phyloP scores from a whole-genome alignment of 2,797 vertebrate genomes.

The Craterocephalus amniculus region DNA sequence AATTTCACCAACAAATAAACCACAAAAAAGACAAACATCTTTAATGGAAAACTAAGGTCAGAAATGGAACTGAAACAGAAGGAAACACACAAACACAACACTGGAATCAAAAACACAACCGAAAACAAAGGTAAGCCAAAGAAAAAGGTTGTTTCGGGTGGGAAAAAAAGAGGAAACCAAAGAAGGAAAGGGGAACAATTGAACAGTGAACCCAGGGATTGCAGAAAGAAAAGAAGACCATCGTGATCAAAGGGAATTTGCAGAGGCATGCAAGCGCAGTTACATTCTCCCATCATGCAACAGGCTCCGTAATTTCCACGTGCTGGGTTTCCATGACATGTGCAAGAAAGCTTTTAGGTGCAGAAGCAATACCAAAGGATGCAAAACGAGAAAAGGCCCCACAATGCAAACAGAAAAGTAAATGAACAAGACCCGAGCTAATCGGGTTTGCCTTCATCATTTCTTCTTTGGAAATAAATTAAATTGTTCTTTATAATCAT shows the following conservation, averaged over 20 bases:
- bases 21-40: slow-evolving; percentile 66
- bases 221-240: slow-evolving; percentile 71
- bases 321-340: slow-evolving; percentile 93
- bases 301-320: slow-evolving; percentile 87
- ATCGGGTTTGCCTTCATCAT: slow-evolving; percentile 89
- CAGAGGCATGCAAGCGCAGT: slow-evolving; percentile 92
- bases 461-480: slow-evolving; percentile 80
- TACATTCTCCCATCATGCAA: slow-evolving; percentile 99
- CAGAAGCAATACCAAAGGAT: slow-evolving; percentile 98
- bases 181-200: slow-evolving; percentile 53
- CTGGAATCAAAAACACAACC: slow-evolving; percentile 63
- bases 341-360: slow-evolving; percentile 90
- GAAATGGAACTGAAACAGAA: slow-evolving; percentile 67
- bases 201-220: slow-evolving; percentile 67
- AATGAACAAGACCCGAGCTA: slow-evolving; percentile 86
- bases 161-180: slow-evolving; percentile 63
- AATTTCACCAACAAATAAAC: slow-evolving; percentile 72
- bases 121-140: slow-evolving; percentile 66
- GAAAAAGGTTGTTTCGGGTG: slow-evolving; percentile 53
- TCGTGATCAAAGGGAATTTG: slow-evolving; percentile 73
- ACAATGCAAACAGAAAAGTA: slow-evolving; percentile 96
- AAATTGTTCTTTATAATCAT: slow-evolving; percentile 78
- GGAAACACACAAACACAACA: slow-evolving; percentile 67
- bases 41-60: slow-evolving; percentile 65
- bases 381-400: slow-evolving; percentile 96